Evolutionary conservation across 2,888 invertebrate genomes (phyloP).

Genomic region (Laothoe populi): DNA sequence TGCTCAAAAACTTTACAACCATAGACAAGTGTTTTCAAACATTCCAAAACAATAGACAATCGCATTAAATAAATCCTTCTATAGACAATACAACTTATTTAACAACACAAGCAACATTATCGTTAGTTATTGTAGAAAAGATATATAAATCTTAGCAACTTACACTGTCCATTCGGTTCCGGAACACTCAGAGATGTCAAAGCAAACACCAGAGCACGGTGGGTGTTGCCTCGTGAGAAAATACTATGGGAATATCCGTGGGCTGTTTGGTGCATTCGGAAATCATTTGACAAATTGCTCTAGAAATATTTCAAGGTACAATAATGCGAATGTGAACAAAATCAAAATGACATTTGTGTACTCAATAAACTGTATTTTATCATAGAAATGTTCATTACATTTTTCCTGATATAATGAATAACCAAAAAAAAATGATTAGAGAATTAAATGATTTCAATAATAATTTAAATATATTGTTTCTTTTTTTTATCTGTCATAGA

Average conservation of each 20-base stretch:
- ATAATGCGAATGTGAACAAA: no score
- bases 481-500: no score
- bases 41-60: not conserved
- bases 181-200: conserved; percentile 7
- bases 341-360: not conserved
- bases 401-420: no score
- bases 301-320: no score
- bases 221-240: conserved; percentile 19
- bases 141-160: conserved; percentile 9
- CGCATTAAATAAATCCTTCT: not conserved
- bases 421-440: no score
- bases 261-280: not conserved
- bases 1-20: no score
- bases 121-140: not conserved
- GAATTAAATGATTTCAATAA: no score
- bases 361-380: no score
- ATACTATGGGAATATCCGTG: conserved; percentile 17
- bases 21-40: no score
- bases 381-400: no score
- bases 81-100: not conserved
- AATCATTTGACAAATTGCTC: conserved; percentile 11
- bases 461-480: no score
- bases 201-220: conserved; percentile 28
- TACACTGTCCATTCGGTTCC: not conserved
- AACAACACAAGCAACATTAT: not conserved